A percentile compares a stretch with the other conserved stretches of the same genome.
Evolutionary conservation across 2,113 vertebrate species (phyloP).

Genomic region (Notarius lentiginosus): DNA sequence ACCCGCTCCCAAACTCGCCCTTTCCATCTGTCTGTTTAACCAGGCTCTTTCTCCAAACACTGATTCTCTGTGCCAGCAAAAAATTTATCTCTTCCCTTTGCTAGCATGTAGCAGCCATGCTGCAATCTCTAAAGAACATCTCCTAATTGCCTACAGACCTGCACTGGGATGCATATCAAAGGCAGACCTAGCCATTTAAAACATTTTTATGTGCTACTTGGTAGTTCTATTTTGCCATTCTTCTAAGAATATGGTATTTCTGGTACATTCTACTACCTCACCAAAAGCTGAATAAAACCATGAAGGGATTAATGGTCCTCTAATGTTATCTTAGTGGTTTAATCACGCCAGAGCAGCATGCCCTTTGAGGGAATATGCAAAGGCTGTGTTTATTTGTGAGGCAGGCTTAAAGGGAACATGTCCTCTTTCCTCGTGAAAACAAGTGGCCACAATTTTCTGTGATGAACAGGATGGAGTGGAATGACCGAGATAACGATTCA

Average conservation of each 20-base stretch:
- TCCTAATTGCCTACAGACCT: conserved; percentile 57
- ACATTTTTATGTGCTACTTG: conserved; percentile 38
- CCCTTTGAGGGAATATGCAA: conserved; percentile 15
- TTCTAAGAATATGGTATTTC: conserved; percentile 19
- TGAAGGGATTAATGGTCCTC: conserved; percentile 1
- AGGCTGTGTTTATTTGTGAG: conserved; percentile 1
- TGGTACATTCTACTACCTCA: not conserved
- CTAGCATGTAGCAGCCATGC: conserved; percentile 31
- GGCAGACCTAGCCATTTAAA: conserved; percentile 24
- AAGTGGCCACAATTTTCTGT: conserved; percentile 40
- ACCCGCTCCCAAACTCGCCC: conserved; percentile 12
- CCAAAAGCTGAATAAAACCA: conserved; percentile 28
- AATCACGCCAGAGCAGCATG: conserved; percentile 23
- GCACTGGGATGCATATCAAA: conserved; percentile 19
- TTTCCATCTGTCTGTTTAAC: conserved; percentile 25
- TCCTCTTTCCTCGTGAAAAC: conserved; percentile 37
- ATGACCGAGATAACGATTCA: conserved; percentile 29
- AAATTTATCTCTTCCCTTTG: conserved; percentile 46
- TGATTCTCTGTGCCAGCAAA: conserved; percentile 15
- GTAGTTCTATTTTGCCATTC: not conserved
- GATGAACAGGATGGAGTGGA: conserved; percentile 46
- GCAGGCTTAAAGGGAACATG: conserved; percentile 3
- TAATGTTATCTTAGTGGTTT: conserved; percentile 29
- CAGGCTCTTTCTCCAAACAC: conserved; percentile 19
- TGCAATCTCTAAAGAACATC: conserved; percentile 53